A percentile compares a stretch with the other conserved stretches of the same genome.
Evolutionary conservation across 2,888 invertebrate species (phyloP).

Genomic region (Amorpha juglandis): DNA sequence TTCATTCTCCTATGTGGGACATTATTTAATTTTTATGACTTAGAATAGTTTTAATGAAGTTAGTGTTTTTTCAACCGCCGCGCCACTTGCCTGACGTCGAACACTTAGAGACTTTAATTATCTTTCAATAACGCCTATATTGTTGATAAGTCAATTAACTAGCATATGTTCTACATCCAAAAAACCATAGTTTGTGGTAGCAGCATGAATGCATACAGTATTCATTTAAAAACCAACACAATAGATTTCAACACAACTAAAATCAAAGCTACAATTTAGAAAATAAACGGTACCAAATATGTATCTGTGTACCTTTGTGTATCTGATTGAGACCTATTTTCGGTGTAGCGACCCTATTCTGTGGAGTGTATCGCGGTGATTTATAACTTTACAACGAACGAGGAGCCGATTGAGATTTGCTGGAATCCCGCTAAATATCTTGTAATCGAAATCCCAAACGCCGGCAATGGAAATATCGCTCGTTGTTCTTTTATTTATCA

Average conservation of each 20-base stretch:
- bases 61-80: too few relatives aligned
- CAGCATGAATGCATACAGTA: neutral
- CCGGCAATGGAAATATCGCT: constrained; percentile 40
- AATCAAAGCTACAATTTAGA: neutral
- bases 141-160: neutral
- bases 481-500: constrained; percentile 38
- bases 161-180: neutral
- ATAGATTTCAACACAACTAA: neutral
- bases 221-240: neutral
- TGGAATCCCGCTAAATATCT: constrained; percentile 55
- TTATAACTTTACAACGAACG: constrained; percentile 65
- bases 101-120: too few relatives aligned
- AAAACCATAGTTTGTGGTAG: neutral
- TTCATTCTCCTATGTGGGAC: too few relatives aligned
- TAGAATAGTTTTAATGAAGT: too few relatives aligned
- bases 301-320: constrained; percentile 4
- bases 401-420: constrained; percentile 55
- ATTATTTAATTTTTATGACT: too few relatives aligned
- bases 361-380: constrained; percentile 54
- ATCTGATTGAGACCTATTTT: constrained; percentile 21
- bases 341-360: constrained; percentile 52
- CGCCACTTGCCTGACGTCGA: too few relatives aligned
- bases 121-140: too few relatives aligned
- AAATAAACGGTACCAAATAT: neutral
- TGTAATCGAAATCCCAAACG: constrained; percentile 46